Evolutionary conservation across 2,113 vertebrate species (phyloP).

Genomic region (Oncorhynchus clarkii): DNA sequence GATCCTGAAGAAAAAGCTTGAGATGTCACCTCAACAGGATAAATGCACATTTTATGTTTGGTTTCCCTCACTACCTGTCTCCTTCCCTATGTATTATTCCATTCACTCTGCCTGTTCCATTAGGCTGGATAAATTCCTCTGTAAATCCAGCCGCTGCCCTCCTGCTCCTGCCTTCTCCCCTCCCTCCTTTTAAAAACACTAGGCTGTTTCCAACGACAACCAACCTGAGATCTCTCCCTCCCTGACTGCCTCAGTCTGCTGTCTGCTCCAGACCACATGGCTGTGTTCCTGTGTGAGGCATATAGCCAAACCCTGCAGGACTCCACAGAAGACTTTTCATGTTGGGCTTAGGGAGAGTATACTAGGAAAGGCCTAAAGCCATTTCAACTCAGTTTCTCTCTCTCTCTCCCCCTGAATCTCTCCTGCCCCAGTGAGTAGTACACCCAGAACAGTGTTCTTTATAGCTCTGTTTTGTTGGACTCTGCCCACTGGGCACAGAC

Average conservation of each 20-base stretch:
- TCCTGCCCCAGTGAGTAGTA: slow-evolving; percentile 13
- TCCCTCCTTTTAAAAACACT: slow-evolving; percentile 25
- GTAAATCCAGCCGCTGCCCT: slow-evolving; percentile 45
- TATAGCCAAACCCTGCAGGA: not conserved
- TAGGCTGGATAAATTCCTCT: slow-evolving; percentile 57
- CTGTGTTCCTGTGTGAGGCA: not conserved
- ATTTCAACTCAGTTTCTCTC: not conserved
- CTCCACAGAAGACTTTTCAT: not conserved
- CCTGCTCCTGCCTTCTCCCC: slow-evolving; percentile 15
- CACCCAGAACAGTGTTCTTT: slow-evolving; percentile 24
- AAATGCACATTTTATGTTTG: slow-evolving; percentile 38
- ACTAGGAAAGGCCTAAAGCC: not conserved
- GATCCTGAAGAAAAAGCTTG: slow-evolving; percentile 8
- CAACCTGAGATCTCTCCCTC: not conserved
- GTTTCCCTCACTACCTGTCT: slow-evolving; percentile 28
- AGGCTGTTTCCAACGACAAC: not conserved
- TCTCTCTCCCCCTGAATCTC: not conserved
- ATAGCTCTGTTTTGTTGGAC: slow-evolving; percentile 15
- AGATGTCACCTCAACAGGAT: slow-evolving; percentile 23
- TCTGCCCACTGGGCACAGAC: slow-evolving; percentile 1
- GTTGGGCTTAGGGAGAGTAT: not conserved
- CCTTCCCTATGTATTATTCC: slow-evolving; percentile 29
- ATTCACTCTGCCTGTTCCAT: slow-evolving; percentile 57
- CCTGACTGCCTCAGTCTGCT: not conserved
- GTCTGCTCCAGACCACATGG: not conserved